Evolutionary conservation across 2,113 vertebrate genomes (phyloP), one percentile per base, ranked within the genome.

Genomic region (Eulemur macaco): DNA sequence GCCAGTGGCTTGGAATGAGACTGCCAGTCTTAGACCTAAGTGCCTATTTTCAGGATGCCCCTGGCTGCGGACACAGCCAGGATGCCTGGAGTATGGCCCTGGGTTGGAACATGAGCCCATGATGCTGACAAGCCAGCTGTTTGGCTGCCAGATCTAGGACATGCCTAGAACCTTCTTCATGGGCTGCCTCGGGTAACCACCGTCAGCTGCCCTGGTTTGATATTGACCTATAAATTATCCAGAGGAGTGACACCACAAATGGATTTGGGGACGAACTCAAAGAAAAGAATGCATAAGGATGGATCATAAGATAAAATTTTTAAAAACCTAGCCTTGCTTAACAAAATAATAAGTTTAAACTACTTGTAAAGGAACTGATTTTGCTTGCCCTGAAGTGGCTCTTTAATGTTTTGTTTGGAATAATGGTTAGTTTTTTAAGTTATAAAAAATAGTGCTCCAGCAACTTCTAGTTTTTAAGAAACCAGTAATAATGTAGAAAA

Each of bases 171-270:
- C 97, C 98, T 99, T 99, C 99, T 99, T 97, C 99, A 99, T 97
- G 99, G 99, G 96, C 99, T 99, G 89, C 99, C 99, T 92, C 99
- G 73, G 98, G 99, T 91, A 99, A 99, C 99, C 99, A 99, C 98
- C 99, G 99, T 99, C 99, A 99, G 99, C 98, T 99, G 98, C 99
- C 99, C 98, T 99, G 99, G 99, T 99, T 99, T 98, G 99, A 99
- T 98, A 99, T 99, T 98, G 99, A 99, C 98, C 98, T 99, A 99
- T 99, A 99, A 99, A 99, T 99, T 98, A 98, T 99, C 99, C 99
- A 58, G 6, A 74, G 27, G 37, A 66, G 27, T 50, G 76, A 82
- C 58, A 64, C 78, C 34, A 39, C 54, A 82, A n/a, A 76, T 37
- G 25, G 42, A 71, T 47, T 11, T 89, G 37, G 31, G 34, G 10